A percentile compares a stretch with the other conserved stretches of the same genome.
Evolutionary conservation across 2,888 invertebrate species (phyloP).

Genomic region (Hydriomena furcata): DNA sequence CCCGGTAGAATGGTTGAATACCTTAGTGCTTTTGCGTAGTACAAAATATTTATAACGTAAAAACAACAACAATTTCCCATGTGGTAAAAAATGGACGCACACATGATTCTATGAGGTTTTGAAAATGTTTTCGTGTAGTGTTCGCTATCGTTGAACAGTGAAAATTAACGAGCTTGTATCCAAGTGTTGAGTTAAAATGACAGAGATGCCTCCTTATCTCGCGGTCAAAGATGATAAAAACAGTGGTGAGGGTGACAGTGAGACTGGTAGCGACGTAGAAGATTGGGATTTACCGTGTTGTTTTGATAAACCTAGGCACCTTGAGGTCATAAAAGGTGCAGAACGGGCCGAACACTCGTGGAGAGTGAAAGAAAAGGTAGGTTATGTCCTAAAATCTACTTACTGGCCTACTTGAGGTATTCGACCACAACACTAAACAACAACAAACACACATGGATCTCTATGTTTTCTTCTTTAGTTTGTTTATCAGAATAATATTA

Average conservation of each 20-base stretch:
- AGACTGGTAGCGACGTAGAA: conserved; percentile 72
- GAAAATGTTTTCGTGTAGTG: conserved; percentile 65
- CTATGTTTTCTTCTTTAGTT: conserved; percentile 1
- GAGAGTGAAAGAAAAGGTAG: conserved; percentile 96
- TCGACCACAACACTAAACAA: conserved; percentile 32
- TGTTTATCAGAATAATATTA: no score
- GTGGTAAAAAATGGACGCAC: conserved; percentile 81
- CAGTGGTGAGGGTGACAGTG: conserved; percentile 70
- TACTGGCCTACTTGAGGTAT: background rate
- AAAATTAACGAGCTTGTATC: conserved; percentile 49
- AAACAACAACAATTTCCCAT: conserved; percentile 61
- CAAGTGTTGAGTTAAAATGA: conserved; percentile 73
- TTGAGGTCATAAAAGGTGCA: conserved; percentile 71
- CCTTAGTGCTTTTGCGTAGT: background rate
- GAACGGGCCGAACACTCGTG: conserved; percentile 92
- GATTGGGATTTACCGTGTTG: conserved; percentile 89
- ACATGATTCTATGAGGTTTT: conserved; percentile 70
- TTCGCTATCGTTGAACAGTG: conserved; percentile 53
- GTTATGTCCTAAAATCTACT: conserved; percentile 25
- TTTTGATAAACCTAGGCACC: conserved; percentile 87
- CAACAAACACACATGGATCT: conserved; percentile 75
- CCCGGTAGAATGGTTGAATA: background rate
- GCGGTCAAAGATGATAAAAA: conserved; percentile 72
- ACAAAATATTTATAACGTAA: conserved; percentile 22
- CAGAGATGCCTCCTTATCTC: conserved; percentile 81